Evolutionary conservation across 2,888 invertebrate genomes (phyloP), one percentile per base, ranked within the genome.

Genomic region (Microctonus aethiopoides): DNA sequence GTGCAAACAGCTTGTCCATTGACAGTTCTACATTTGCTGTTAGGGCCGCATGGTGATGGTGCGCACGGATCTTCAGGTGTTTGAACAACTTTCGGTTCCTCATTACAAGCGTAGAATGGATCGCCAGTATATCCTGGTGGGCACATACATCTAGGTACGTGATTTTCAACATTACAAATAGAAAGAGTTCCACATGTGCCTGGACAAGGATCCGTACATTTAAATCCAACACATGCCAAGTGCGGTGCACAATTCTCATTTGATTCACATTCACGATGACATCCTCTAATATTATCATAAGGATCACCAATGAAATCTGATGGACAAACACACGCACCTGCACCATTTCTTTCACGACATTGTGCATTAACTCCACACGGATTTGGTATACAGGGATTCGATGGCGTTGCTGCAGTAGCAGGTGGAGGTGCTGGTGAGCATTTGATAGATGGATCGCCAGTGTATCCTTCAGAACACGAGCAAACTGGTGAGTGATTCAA

Each of bases 311-410:
- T 92, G 78, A 91, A 94, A 26, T 94, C 94, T 67, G 91, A 89
- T 6, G 92, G 91, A 81, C 95, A 96, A 32, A 91, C 90, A 81
- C 96, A 96, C 41, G 95, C 95, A n/a, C 94, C 94, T 0, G 95
- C 94, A 11, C 93, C 93, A 79, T 94, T 94, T 74, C 91, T 89
- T 86, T 95, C 95, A 7, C 94, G 90, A 79, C 94, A 95, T 86
- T 94, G 93, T 2, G 95, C 94, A 79, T 94, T 94, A 5, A 92
- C 93, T 46, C 96, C 96, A 82, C 96, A 96, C 1, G 95, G 95
- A 68, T 94, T 93, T 62, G 95, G 95, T 67, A 89, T 89, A 80
- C 95, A 95, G 5, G 95, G 95, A 75, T 94, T 92, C n/a, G 91
- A 39, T 10, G 80, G 75, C 13, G 24, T 34, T 16, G 77, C 73